Evolutionary conservation across 2,888 invertebrate species (phyloP), one percentile per base, ranked within the genome.

Genomic region (Parascotia fuliginaria): DNA sequence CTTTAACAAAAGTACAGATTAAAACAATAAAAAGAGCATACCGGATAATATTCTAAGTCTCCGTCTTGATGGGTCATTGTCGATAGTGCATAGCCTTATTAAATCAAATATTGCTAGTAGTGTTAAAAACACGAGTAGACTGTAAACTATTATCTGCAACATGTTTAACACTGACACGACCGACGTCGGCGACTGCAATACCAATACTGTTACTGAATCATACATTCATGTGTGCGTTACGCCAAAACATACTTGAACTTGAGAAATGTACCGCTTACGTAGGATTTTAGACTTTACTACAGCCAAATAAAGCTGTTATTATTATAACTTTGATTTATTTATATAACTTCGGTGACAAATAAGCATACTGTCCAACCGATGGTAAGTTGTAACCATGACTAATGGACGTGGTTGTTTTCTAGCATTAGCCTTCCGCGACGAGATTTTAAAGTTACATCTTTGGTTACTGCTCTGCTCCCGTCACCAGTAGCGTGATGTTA

Each of bases 81-180:
- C 69, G 16, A 49, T 48, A 9, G 65, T 52, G 37, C 77, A 83
- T 15, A 73, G 58, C 42, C 77, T 69, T 19, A 81, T 42, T 4
- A 77, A 27, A 47, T 83, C 84, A n/a, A 81, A 67, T 13, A 79
- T 29, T 0, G 82, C 81, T 39, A 84, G 47, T 14, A 80, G 38
- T 5, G 78, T 74, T 45, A 83, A 40, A 19, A 80, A 70, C 24
- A 77, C 58, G 28, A 84, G 52, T 36, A 83, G 63, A 60, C 70
- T 63, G 49, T 70, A 81, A 12, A 83, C 63, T 9, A 83, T 70
- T 31, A 83, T 51, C 52, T 75, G 73, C 29, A 83, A 58, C 84
- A 85, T 85, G 16, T 52, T 42, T 48, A 11, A 16, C 9, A 22
- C 42, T 51, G 43, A 52, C 43, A 22, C 7, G 1, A 24, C 3